These are phyloP conservation scores for Rotaria magnacalcarata DNA, from an alignment of 2,888 invertebrate genomes.

Conservation along the genomic window DNA sequence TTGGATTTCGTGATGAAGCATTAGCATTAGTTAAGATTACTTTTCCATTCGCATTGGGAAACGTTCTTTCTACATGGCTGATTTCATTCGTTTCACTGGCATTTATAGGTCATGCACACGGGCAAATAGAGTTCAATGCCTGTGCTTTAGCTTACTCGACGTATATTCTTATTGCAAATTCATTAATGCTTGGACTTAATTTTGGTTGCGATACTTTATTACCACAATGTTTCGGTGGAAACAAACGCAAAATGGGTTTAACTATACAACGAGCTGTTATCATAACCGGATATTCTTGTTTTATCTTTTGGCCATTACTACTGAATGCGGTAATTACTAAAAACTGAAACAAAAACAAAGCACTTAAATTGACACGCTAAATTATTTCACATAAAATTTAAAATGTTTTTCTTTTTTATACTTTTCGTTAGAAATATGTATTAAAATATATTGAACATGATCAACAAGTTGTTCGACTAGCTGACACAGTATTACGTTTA, in stretches of 20 bases:
- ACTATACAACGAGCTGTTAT: background rate
- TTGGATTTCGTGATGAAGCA: constrained; percentile 8
- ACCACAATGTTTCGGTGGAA: constrained; percentile 1
- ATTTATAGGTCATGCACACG: constrained; percentile 4
- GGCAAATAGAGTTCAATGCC: background rate
- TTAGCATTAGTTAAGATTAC: background rate
- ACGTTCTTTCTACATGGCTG: background rate
- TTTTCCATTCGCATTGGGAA: constrained; percentile 1
- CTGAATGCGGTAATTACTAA: background rate
- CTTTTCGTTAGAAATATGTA: background rate
- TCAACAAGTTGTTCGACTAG: background rate
- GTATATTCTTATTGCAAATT: background rate
- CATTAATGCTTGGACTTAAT: constrained; percentile 2
- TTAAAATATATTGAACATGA: background rate
- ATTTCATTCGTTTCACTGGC: background rate
- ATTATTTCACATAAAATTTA: too few relatives aligned
- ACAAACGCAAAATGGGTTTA: constrained; percentile 16
- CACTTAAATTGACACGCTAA: too few relatives aligned
- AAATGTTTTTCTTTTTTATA: background rate
- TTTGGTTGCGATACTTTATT: constrained; percentile 1
- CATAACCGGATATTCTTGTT: constrained; percentile 1
- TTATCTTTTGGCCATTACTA: background rate
- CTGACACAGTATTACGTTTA: background rate
- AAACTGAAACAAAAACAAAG: too few relatives aligned
- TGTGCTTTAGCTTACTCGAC: background rate